Evolutionary conservation across 92 coral and sea anemone species (phyloP).

Genomic region (Parazoanthus darwini): DNA sequence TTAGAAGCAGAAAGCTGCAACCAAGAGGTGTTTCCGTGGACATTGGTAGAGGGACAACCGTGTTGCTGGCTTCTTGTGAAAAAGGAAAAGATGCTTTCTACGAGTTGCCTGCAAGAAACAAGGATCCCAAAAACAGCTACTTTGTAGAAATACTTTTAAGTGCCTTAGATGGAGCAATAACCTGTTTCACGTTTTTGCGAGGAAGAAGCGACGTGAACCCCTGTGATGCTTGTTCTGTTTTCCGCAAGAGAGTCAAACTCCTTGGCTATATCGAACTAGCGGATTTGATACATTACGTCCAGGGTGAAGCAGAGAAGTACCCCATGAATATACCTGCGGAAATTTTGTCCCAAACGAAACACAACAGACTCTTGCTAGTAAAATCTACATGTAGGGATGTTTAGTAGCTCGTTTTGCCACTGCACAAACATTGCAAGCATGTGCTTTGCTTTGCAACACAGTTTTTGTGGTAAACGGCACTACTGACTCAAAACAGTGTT

Average conservation of each 20-base stretch:
- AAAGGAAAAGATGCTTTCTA: not conserved
- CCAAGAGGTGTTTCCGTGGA: not conserved
- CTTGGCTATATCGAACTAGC: not conserved
- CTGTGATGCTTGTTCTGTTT: not conserved
- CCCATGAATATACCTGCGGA: not conserved
- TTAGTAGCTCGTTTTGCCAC: not conserved
- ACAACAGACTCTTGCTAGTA: not conserved
- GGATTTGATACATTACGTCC: not conserved
- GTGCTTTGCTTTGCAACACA: not conserved
- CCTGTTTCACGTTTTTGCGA: not conserved
- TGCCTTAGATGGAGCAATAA: not conserved
- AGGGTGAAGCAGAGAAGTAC: not conserved
- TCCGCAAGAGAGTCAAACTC: not conserved
- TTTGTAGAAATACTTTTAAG: not conserved
- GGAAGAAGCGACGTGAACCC: not conserved
- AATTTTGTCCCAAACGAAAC: not conserved
- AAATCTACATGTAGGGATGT: not conserved
- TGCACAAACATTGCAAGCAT: not conserved
- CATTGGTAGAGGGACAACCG: not conserved
- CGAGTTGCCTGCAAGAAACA: not conserved
- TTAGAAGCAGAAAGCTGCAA: not conserved
- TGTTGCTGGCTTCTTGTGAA: not conserved
- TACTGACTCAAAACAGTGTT: too few species aligned
- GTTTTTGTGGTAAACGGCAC: too few species aligned
- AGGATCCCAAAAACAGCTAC: not conserved